Evolutionary conservation across 2,797 vertebrate genomes (phyloP).

Genomic region (Acanthis flammea): DNA sequence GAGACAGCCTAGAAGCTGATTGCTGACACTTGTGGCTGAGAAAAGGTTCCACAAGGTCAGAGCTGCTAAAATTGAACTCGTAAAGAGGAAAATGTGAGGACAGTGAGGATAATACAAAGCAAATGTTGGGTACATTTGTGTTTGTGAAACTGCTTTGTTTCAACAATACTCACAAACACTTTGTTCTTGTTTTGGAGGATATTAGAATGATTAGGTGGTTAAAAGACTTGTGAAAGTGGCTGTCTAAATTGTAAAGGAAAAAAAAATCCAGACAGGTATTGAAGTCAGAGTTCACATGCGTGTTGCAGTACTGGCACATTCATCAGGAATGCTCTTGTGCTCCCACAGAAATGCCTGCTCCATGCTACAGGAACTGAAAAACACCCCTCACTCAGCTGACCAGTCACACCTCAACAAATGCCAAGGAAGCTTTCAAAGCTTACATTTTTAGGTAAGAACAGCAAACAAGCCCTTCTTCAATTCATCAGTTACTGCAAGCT

Average conservation of each 20-base stretch:
- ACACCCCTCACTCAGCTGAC: not conserved
- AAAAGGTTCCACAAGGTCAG: not conserved
- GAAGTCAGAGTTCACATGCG: not conserved
- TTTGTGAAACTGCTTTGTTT: not conserved
- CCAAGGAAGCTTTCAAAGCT: not conserved
- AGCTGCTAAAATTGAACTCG: not conserved
- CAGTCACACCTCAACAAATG: not conserved
- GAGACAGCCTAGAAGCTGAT: not conserved
- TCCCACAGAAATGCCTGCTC: not conserved
- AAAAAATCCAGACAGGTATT: not conserved
- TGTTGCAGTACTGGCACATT: rapidly evolving
- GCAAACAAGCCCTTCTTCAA: not conserved
- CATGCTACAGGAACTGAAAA: not conserved
- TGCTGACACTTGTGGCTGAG: not conserved
- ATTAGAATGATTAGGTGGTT: not conserved
- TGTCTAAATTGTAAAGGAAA: not conserved
- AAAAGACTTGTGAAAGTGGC: not conserved
- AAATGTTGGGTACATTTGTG: not conserved
- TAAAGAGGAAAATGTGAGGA: not conserved
- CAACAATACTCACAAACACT: not conserved
- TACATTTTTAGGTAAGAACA: not conserved
- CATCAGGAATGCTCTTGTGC: not conserved
- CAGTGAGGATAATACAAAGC: not conserved
- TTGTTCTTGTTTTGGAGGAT: not conserved
- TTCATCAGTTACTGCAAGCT: not conserved